A percentile compares a stretch with the other conserved stretches of the same genome.
phyloP scores from a whole-genome alignment of 2,888 invertebrate species.

The Maniola hyperantus region DNA sequence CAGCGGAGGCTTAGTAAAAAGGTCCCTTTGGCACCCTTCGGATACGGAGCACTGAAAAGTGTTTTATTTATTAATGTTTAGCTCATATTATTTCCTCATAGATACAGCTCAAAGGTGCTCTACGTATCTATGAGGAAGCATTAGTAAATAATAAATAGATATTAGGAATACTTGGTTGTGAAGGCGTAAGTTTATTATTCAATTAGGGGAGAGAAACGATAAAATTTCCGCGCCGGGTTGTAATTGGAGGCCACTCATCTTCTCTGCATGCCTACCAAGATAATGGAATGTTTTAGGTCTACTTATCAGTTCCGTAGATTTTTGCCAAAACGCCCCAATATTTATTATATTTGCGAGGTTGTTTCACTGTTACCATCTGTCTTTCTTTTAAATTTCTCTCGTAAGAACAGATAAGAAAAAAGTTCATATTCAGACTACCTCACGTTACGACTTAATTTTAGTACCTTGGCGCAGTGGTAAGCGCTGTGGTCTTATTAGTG shows the following conservation, averaged over 20 bases:
- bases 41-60: no score
- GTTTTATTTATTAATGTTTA: no score
- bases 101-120: no score
- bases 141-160: conserved; percentile 1
- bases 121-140: background rate
- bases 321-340: background rate
- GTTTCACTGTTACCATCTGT: background rate
- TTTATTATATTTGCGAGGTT: conserved; percentile 1
- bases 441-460: no score
- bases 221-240: conserved; percentile 14
- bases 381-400: background rate
- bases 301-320: conserved; percentile 5
- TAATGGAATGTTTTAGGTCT: conserved; percentile 18
- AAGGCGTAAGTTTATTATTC: conserved; percentile 19
- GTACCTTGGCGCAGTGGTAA: no score
- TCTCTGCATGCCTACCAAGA: conserved; percentile 15
- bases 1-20: no score
- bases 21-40: no score
- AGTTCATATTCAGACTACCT: no score
- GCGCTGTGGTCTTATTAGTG: no score
- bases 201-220: conserved; percentile 19
- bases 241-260: conserved; percentile 19
- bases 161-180: conserved; percentile 12
- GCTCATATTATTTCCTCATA: no score
- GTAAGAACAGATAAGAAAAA: no score